Evolutionary conservation across 1,140 invertebrate species (phyloP).

Genomic region (Aphis craccivora): DNA sequence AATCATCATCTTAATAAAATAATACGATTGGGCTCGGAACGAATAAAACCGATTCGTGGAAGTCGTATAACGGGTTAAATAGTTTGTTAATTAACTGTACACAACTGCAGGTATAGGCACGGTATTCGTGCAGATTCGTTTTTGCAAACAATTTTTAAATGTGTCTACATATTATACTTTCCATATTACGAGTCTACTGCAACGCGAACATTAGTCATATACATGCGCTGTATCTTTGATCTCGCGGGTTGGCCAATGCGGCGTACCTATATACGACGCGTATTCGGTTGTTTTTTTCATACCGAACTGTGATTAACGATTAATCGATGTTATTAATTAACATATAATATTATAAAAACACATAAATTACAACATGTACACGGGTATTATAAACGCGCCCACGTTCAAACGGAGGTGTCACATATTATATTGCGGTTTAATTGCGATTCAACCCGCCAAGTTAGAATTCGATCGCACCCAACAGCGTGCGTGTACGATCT

Average conservation of each 20-base stretch:
- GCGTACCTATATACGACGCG: no score
- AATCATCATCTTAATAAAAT: background rate
- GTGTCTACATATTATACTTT: background rate
- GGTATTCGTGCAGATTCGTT: background rate
- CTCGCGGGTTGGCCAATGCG: background rate
- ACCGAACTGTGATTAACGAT: background rate
- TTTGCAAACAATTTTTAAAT: background rate
- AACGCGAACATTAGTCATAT: background rate
- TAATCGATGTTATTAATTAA: background rate
- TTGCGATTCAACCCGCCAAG: background rate
- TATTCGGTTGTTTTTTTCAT: background rate
- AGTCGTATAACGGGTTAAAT: background rate
- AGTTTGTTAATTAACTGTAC: background rate
- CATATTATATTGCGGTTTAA: background rate
- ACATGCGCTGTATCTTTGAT: background rate
- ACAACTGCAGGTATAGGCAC: background rate
- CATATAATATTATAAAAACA: background rate
- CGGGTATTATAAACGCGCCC: background rate
- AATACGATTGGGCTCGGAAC: background rate
- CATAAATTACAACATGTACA: background rate
- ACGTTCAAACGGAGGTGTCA: conserved; percentile 10
- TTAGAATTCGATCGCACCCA: background rate
- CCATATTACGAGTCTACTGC: background rate
- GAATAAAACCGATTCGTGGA: background rate
- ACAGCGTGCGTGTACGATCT: background rate